Percentiles rank a stretch among this genome's conserved stretches.
These are phyloP conservation scores for Pissodes strobi DNA, from an alignment of 1,140 invertebrate genomes.

Conservation along the genomic window DNA sequence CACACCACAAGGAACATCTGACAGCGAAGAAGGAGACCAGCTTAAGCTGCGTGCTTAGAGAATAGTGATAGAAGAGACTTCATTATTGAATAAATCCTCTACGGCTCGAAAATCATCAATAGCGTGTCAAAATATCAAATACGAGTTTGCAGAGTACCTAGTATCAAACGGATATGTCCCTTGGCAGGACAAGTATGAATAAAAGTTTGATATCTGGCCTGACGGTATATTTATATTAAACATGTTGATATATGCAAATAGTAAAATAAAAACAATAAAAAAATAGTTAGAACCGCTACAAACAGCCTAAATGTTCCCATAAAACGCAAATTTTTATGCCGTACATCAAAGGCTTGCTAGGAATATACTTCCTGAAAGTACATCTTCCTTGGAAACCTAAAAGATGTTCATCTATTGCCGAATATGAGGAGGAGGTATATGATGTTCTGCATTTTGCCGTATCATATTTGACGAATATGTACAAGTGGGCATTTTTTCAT, in stretches of 20 bases:
- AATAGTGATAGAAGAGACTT: background rate
- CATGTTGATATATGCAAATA: background rate
- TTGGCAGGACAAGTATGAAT: slow-evolving; percentile 3
- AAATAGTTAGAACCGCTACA: too few species aligned
- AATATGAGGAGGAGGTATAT: too few species aligned
- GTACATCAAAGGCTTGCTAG: too few species aligned
- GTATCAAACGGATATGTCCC: background rate
- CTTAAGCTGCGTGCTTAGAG: background rate
- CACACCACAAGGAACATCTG: slow-evolving; percentile 6
- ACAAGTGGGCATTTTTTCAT: too few species aligned
- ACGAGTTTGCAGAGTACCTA: slow-evolving; percentile 3
- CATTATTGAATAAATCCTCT: background rate
- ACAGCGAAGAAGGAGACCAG: background rate
- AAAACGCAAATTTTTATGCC: too few species aligned
- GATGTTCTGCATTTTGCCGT: too few species aligned
- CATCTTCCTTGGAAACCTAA: too few species aligned
- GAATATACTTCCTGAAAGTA: too few species aligned
- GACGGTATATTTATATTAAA: background rate
- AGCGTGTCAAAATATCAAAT: background rate
- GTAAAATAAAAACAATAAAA: slow-evolving; percentile 2
- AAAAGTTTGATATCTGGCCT: background rate
- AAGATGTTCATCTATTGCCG: too few species aligned
- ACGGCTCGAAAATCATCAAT: slow-evolving; percentile 3
- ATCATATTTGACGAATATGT: too few species aligned
- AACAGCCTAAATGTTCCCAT: too few species aligned